Percentiles rank a stretch among this genome's conserved stretches.
phyloP scores from a whole-genome alignment of 2,113 vertebrate species.

The Thunnus maccoyii region DNA sequence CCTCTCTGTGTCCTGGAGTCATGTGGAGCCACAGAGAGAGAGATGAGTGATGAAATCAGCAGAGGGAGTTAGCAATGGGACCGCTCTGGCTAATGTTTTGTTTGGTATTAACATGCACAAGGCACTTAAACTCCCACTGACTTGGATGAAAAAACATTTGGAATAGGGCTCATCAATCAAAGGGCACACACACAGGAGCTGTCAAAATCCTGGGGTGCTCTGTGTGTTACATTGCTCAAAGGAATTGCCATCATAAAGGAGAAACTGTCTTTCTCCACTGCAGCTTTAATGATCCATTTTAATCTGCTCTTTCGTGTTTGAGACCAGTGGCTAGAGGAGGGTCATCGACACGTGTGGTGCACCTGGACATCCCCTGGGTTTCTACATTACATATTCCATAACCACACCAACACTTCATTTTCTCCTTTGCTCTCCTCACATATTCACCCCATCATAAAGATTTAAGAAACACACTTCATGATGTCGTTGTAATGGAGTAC shows the following conservation, averaged over 20 bases:
- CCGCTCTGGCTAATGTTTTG: slow-evolving; percentile 79
- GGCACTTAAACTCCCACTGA: slow-evolving; percentile 86
- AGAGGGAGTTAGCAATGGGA: slow-evolving; percentile 69
- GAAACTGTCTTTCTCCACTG: slow-evolving; percentile 20
- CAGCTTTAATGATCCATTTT: slow-evolving; percentile 53
- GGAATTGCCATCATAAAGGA: slow-evolving; percentile 17
- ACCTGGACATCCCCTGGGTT: not conserved
- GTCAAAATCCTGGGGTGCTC: slow-evolving; percentile 74
- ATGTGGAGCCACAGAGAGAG: slow-evolving; percentile 62
- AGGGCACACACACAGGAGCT: slow-evolving; percentile 76
- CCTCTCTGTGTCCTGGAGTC: slow-evolving; percentile 66
- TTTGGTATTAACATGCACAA: slow-evolving; percentile 84
- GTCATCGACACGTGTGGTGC: slow-evolving; percentile 1
- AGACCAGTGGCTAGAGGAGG: slow-evolving; percentile 9
- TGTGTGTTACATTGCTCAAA: slow-evolving; percentile 36
- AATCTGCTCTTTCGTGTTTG: not conserved
- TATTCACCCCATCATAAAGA: too few relatives aligned
- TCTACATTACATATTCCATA: too few relatives aligned
- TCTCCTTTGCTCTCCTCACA: too few relatives aligned
- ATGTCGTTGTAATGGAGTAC: too few relatives aligned
- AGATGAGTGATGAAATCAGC: slow-evolving; percentile 82
- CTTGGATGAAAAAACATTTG: slow-evolving; percentile 84
- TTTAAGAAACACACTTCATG: too few relatives aligned
- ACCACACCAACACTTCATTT: not conserved
- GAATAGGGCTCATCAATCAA: slow-evolving; percentile 85